These are phyloP conservation scores for Bungarus multicinctus DNA, from an alignment of 2,113 vertebrate species.

Conservation along the genomic window DNA sequence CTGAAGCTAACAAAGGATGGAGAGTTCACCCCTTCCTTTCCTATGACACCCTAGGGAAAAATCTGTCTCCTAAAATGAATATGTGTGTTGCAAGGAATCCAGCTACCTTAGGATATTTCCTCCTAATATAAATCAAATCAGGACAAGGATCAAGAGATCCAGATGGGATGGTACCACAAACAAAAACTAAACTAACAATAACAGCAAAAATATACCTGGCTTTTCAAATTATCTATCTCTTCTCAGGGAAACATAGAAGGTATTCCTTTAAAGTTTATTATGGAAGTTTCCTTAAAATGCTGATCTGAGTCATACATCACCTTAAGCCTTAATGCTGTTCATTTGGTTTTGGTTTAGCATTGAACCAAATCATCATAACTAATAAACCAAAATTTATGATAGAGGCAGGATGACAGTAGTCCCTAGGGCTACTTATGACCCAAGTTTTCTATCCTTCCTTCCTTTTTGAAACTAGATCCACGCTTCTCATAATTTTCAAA, in stretches of 20 bases:
- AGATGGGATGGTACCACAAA: neutral
- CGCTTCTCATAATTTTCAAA: neutral
- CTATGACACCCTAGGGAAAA: neutral
- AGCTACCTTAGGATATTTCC: neutral
- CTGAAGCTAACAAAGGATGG: neutral
- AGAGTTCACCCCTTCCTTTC: neutral
- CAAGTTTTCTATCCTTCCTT: neutral
- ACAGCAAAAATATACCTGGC: neutral
- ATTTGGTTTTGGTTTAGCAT: neutral
- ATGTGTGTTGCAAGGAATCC: neutral
- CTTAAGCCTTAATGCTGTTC: neutral
- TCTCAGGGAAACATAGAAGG: neutral
- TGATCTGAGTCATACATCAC: neutral
- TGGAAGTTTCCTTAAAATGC: neutral
- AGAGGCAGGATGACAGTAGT: neutral
- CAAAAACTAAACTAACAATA: neutral
- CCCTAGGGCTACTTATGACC: neutral
- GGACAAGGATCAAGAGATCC: neutral
- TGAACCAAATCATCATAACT: neutral
- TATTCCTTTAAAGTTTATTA: neutral
- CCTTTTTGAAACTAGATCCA: neutral
- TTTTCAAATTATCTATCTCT: neutral
- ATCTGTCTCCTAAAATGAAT: neutral
- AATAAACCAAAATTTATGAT: neutral
- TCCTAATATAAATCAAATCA: neutral